A percentile compares a stretch with the other conserved stretches of the same genome.
Conservation (phyloP, 2,113 vertebrate genomes). For the Sula dactylatra region DNA sequence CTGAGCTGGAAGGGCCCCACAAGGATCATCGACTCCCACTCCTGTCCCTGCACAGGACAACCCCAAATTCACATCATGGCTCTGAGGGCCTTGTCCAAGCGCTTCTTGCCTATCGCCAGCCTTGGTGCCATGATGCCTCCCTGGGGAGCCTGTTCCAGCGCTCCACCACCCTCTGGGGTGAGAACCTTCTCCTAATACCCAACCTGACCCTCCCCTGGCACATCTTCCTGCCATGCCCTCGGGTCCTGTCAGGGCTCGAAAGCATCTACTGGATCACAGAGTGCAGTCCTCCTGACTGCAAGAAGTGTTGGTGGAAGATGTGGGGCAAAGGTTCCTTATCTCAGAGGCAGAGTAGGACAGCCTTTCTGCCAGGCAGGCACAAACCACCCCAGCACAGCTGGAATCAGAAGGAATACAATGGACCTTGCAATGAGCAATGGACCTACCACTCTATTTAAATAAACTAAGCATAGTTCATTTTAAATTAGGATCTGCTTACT, state of each 20-base stretch:
- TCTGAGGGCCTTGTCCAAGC: too few relatives aligned
- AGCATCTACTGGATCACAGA: background rate
- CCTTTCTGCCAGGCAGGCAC: background rate
- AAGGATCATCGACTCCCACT: too few relatives aligned
- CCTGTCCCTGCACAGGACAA: too few relatives aligned
- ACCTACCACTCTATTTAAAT: background rate
- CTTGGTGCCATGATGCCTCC: too few relatives aligned
- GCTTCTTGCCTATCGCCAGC: too few relatives aligned
- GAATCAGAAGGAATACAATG: background rate
- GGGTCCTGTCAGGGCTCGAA: background rate
- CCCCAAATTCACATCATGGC: too few relatives aligned
- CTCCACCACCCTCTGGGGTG: too few relatives aligned
- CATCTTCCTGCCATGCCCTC: too few relatives aligned
- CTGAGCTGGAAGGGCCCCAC: too few relatives aligned
- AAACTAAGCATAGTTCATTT: background rate
- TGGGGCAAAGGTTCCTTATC: background rate
- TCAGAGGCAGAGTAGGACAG: fast-evolving
- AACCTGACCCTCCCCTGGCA: background rate
- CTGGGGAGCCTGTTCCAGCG: too few relatives aligned
- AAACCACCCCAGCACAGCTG: background rate
- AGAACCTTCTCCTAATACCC: too few relatives aligned
- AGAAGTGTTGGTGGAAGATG: background rate
- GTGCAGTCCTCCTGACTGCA: background rate
- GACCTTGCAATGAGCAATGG: background rate
- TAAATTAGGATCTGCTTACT: background rate